phyloP scores from a whole-genome alignment of 2,113 vertebrate species.

The Ascaphus truei region DNA sequence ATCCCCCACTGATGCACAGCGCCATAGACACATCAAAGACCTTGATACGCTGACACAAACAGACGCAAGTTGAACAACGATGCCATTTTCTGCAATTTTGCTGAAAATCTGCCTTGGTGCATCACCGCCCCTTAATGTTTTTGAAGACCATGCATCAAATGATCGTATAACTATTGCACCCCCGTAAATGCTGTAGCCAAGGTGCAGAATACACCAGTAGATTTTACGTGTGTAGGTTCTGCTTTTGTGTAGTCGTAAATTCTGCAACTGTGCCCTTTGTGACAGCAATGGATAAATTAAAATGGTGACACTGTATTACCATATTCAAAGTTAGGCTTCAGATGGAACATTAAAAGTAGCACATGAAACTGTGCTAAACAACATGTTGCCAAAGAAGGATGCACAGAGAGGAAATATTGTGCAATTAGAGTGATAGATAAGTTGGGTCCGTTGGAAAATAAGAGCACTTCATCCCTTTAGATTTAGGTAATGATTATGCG shows the following conservation, averaged over 20 bases:
- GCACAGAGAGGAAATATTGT: constrained; percentile 48
- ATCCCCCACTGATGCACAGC: too few relatives aligned
- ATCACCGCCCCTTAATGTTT: too few relatives aligned
- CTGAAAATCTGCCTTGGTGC: too few relatives aligned
- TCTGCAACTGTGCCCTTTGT: constrained; percentile 56
- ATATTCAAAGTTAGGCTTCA: constrained; percentile 34
- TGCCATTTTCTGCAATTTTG: too few relatives aligned
- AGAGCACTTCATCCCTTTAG: constrained; percentile 69
- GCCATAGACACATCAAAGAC: too few relatives aligned
- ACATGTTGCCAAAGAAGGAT: constrained; percentile 45
- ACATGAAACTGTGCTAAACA: constrained; percentile 42
- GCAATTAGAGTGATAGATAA: constrained; percentile 46
- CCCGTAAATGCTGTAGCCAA: constrained; percentile 52
- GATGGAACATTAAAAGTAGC: constrained; percentile 39
- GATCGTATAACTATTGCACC: constrained; percentile 48
- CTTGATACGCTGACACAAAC: too few relatives aligned
- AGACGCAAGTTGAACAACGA: too few relatives aligned
- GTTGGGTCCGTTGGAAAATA: constrained; percentile 59
- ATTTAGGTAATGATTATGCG: constrained; percentile 91
- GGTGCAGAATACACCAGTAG: constrained; percentile 59
- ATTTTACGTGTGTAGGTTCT: constrained; percentile 57
- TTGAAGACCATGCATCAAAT: constrained; percentile 19
- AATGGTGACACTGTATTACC: constrained; percentile 33
- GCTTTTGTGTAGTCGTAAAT: constrained; percentile 66
- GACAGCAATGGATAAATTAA: constrained; percentile 58